Conservation (phyloP, 2,888 invertebrate genomes). For the Eristalis intricaria region DNA sequence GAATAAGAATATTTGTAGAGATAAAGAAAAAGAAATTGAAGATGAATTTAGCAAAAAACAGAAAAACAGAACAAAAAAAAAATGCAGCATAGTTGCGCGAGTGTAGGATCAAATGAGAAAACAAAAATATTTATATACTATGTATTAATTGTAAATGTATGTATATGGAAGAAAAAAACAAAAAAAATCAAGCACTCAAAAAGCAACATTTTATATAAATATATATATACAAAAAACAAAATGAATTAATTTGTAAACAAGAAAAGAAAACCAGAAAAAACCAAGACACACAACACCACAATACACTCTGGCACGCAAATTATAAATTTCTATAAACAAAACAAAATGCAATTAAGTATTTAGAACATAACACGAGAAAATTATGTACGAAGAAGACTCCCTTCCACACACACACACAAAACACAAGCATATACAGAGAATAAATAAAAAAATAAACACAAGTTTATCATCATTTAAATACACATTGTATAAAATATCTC, state of each 20-base stretch:
- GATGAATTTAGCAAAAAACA: constrained; percentile 53
- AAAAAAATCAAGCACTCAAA: constrained; percentile 13
- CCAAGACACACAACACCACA: constrained; percentile 9
- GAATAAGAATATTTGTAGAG: constrained; percentile 20
- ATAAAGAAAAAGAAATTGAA: constrained; percentile 3
- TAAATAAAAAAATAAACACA: background rate
- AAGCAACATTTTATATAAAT: constrained; percentile 43
- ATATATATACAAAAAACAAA: constrained; percentile 41
- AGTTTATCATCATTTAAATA: constrained; percentile 37
- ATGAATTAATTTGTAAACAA: constrained; percentile 12
- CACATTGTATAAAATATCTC: constrained; percentile 65
- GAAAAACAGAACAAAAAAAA: background rate
- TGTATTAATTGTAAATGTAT: constrained; percentile 70
- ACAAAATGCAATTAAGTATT: constrained; percentile 30
- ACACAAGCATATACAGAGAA: background rate
- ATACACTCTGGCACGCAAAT: constrained; percentile 49
- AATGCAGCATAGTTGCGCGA: constrained; percentile 65
- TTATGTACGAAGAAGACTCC: constrained; percentile 49
- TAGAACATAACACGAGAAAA: constrained; percentile 33
- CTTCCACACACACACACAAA: constrained; percentile 31
- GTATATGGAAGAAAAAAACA: constrained; percentile 49
- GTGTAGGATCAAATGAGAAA: constrained; percentile 62
- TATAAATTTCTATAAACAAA: constrained; percentile 22
- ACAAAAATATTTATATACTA: constrained; percentile 60
- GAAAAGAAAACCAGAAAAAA: background rate